Evolutionary conservation across 2,113 vertebrate species (phyloP), one percentile per base, ranked within the genome.

Genomic region (Lathamus discolor): DNA sequence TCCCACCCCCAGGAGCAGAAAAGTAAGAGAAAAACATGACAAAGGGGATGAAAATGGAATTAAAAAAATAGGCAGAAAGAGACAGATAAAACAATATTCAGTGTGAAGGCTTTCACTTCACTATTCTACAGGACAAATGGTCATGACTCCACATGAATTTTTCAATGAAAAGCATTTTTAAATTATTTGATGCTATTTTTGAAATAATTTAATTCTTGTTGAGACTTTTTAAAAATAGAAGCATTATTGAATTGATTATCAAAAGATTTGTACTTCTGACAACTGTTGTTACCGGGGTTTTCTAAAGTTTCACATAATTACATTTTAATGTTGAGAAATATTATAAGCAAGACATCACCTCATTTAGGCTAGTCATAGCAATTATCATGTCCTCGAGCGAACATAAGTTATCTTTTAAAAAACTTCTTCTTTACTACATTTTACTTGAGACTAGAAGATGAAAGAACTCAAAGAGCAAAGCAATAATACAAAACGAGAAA

Each of bases 11-110:
- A 82, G 62, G 66, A 82, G 48, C 25, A 68, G 13, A 20, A 31
- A 84, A 89, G 20, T 28, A 87, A 77, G 62, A 76, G 48, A 80
- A 55, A 83, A 80, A 92, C 14, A 75, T 75, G 84, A 91, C 39
- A 68, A 91, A 95, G 57, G 59, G 52, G 28, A 91, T 92, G 64
- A 92, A 96, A 96, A 84, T 48, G 20, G 44, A 82, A 82, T 92
- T 90, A 86, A 41, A 41, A 41, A 73, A 72, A 91, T 51, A 79
- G 31, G 19, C 63, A 93, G 35, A 82, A 93, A 54, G 68, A 77
- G 25, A 55, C 12, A 73, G 69, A 86, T 89, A 78, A 86, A 91
- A 84, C 78, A 64, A 86, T 82, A 75, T 82, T 57, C 61, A 82
- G 61, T 77, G 33, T 72, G 68, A 92, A 93, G 43, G 11, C 28